Conservation (phyloP, 2,797 vertebrate species). For the Falco naumanni region DNA sequence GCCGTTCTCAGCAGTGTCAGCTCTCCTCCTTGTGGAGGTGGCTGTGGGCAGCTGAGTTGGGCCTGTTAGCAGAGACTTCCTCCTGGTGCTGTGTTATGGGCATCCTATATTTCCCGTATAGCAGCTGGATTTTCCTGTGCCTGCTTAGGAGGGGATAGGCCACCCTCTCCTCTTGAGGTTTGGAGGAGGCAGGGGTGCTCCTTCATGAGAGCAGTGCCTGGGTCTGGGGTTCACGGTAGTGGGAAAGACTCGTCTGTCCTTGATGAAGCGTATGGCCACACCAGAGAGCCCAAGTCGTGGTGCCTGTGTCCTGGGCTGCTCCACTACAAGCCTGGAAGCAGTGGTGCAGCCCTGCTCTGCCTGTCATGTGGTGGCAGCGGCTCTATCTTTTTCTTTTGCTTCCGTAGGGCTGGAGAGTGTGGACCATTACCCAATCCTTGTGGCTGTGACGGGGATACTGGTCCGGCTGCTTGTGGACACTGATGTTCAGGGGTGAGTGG, state of each 20-base stretch:
- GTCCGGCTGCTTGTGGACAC: slow-evolving; percentile 91
- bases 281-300: neutral
- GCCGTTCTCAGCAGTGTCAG: neutral
- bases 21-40: neutral
- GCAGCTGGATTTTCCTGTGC: neutral
- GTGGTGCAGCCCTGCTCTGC: neutral
- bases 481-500: slow-evolving; percentile 85
- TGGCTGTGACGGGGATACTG: slow-evolving; percentile 95
- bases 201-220: neutral
- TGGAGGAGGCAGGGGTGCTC: neutral
- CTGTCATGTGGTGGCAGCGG: neutral
- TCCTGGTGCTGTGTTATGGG: neutral
- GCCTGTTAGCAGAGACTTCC: neutral
- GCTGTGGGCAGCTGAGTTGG: neutral
- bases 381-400: neutral
- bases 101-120: neutral
- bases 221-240: neutral
- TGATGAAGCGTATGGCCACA: neutral
- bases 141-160: neutral
- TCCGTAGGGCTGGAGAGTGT: slow-evolving; percentile 91
- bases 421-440: slow-evolving; percentile 97
- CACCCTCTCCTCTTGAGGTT: neutral
- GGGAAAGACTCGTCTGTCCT: neutral
- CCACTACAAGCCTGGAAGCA: neutral
- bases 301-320: neutral